These are phyloP conservation scores for Podocnemis expansa DNA, from an alignment of 2,113 vertebrate species.

Conservation along the genomic window DNA sequence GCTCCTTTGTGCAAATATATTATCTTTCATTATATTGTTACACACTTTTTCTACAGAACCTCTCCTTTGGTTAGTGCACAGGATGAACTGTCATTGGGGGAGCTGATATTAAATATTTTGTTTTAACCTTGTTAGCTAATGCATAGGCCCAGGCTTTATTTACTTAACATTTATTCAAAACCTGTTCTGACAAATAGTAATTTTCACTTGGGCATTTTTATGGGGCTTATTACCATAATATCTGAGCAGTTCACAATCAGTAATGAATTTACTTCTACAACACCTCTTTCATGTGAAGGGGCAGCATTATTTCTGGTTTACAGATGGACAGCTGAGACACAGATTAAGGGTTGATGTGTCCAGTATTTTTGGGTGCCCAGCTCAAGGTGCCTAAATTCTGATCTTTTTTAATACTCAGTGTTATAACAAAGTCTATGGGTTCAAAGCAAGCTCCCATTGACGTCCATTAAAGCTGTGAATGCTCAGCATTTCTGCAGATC, in stretches of 20 bases:
- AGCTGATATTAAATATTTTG: background rate
- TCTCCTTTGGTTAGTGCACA: background rate
- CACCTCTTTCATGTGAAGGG: background rate
- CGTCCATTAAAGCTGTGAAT: no score
- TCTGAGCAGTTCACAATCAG: background rate
- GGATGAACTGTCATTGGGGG: background rate
- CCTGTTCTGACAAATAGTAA: background rate
- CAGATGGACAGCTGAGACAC: background rate
- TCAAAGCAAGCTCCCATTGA: accelerated
- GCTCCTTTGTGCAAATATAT: background rate
- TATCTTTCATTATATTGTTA: background rate
- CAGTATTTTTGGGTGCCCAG: background rate
- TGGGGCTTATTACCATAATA: background rate
- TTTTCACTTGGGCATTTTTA: background rate
- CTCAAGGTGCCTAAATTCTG: background rate
- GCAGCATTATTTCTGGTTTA: background rate
- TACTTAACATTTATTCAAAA: background rate
- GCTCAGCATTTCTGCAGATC: accelerated
- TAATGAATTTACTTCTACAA: background rate
- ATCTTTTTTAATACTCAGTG: background rate
- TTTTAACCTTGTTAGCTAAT: background rate
- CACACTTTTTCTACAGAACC: background rate
- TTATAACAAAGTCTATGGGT: background rate
- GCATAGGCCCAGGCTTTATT: background rate
- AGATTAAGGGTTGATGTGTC: background rate